Evolutionary conservation across 2,797 vertebrate genomes (phyloP), one percentile per base, ranked within the genome.

Genomic region (Spinus pinus): DNA sequence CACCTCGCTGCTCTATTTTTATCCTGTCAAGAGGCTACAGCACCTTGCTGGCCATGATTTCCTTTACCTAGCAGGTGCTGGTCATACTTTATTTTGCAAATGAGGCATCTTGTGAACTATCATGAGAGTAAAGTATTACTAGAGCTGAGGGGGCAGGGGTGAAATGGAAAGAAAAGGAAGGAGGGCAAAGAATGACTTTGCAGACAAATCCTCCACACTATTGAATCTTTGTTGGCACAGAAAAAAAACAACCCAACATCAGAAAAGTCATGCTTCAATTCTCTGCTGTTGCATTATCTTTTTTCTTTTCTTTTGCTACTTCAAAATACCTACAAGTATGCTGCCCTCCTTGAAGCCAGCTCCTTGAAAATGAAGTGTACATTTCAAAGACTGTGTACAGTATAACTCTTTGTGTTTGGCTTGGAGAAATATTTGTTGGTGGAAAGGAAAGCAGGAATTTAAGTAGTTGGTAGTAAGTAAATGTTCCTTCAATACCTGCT

Each of bases 181-280:
- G 69, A 83, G 44, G 46, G 77, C 47, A 66, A 89, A 86, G 88
- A 93, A 88, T 73, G 49, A 72, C 61, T 88, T 71, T 56, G 69
- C 75, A 91, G 92, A 72, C 70, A 88, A 94, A 87, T 87, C 69
- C 73, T 93, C 72, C 35, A 25, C 50, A n/a, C 57, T 83, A 71
- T 79, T 94, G 65, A 96, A 86, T 66, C 25, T 89, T 91, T 94
- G 25, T 85, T 91, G 85, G 81, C 86, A 79, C 50, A 81, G 61
- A 57, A 81, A 93, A 35, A 37, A 37, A 37, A 10, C 9, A 37
- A 37, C 8, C 65, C 94, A 95, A 93, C 80, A 90, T 57, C 64
- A 79, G 67, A 85, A 88, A 85, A 87, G 93, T 96, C 71, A 96
- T 44, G 94, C 90, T 96, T 91, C 95, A 92, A 2, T 92, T 96